Conservation (phyloP, 2,797 vertebrate genomes). For the Percopsis omiscomaycus region DNA sequence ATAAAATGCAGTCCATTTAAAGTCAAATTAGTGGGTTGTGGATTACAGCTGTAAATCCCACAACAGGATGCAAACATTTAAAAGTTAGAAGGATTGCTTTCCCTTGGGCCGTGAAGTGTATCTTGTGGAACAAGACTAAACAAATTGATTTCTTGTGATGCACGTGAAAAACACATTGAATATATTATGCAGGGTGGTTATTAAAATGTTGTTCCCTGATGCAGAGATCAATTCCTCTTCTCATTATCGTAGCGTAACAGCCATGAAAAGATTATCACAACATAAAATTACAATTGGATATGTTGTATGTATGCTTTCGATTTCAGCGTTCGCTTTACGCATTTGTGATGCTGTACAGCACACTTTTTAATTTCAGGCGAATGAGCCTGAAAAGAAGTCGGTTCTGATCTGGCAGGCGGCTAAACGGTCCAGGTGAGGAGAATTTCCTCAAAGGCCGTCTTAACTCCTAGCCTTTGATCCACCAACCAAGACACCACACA, state of each 20-base stretch:
- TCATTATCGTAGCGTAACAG: not conserved
- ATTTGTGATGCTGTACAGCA: not conserved
- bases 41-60: no score
- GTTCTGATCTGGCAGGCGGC: constrained; percentile 21
- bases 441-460: constrained; percentile 61
- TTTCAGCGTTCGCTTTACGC: constrained; percentile 5
- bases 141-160: not conserved
- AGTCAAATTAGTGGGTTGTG: no score
- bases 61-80: no score
- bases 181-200: not conserved
- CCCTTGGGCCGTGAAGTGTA: no score
- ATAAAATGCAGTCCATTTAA: no score
- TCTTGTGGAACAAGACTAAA: no score
- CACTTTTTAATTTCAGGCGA: constrained; percentile 1
- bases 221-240: not conserved
- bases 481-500: constrained; percentile 38
- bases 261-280: not conserved
- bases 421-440: constrained; percentile 49
- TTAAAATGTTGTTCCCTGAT: not conserved
- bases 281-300: not conserved
- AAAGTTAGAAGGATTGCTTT: no score
- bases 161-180: not conserved
- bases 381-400: constrained; percentile 1
- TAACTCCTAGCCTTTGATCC: constrained; percentile 62
- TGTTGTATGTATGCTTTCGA: constrained; percentile 1